Base-by-base conservation (phyloP, 2,888 invertebrate species). In the Trissoscelio sp. region DNA sequence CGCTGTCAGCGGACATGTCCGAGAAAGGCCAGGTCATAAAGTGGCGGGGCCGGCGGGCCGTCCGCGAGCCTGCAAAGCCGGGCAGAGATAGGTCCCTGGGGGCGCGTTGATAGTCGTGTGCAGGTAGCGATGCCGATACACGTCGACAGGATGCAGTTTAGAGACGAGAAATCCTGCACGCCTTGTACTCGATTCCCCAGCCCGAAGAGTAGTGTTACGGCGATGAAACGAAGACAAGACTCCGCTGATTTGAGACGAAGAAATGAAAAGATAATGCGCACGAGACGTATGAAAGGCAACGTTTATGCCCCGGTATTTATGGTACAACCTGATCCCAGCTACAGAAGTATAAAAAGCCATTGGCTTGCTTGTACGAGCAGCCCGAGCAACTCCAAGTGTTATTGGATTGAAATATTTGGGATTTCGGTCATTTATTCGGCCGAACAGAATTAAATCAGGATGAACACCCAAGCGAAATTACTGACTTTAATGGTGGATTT, bases 111-210 rank as follows among this genome's bases (percentile, higher is more conserved):
- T 70, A 74, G 69, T 57, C 80, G 48, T 73, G 58, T 73, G 75
- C 53, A 64, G 46, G 58, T 62, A 81, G 79, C 79, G 83, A 73
- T 64, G 51, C 69, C 70, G 62, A 78, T 79, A 70, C 73, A 73
- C 44, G 77, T 60, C 34, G 77, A 82, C 81, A 70, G 82, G 83
- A 83, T 81, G 81, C 82, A 75, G 82, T 82, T 83, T 81, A 78
- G 75, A 81, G 77, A 77, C 75, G 67, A 79, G 79, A 64, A 81
- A 81, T 80, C 69, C 75, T 77, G 79, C 64, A 70, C 74, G 79
- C 79, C 82, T 80, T 81, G 80, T 80, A 80, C 79, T 75, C 70
- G 69, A 78, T 78, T 78, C 80, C 72, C 24, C 70, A 67, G 62
- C 62, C 48, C 48, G 64, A 72, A 77, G 83, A 80, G 77, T 58